Base-by-base conservation (phyloP, 1,140 invertebrate genomes). In the Drosophila insularis region DNA sequence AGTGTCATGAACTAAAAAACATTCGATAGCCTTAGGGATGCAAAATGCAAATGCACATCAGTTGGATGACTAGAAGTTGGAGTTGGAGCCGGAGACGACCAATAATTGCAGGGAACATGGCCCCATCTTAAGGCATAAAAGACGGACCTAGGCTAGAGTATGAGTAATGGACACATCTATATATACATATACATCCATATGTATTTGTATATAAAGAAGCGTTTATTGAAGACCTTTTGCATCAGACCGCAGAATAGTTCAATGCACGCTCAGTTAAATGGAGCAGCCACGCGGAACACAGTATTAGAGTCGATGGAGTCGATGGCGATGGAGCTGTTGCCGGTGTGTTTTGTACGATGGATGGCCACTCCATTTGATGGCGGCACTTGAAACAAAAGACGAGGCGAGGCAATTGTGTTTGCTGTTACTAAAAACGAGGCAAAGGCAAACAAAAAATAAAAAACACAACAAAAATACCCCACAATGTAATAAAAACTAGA, bases 251-350 rank as follows among this genome's bases (percentile, higher is more conserved):
- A 43, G 8, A 17, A 66, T 81, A 87, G 82, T 86, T 86, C 81
- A 86, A 86, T 86, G 81, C 78, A 87, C 82, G 71, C 39, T 71
- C 70, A 68, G 63, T 71, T 78, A 81, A 85, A 87, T 85, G 74
- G 82, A 77, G 69, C 77, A 70, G 13, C 54, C 31, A 32, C 43
- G 43, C 35, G 63, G 63, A 54, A 74, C 37, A 62, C 19, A 50
- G 43, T 50, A 50, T 21, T 19, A 8, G 17, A 50, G 43, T 19
- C 19, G 43, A 19, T 50, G 2, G 14, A 6, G 14, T 46, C 63
- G 72, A 55, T 56, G 63, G 40, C 14, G 43, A 46, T 59, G 6
- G 19, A 59, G 43, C 17, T 23, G 31, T 23, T 39, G 56, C 58
- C 63, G 35, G 63, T 61, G 58, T 64, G 53, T 63, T 27, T 50